Base-by-base conservation (phyloP, 2,888 invertebrate species). In the Drosophila neutralis region DNA sequence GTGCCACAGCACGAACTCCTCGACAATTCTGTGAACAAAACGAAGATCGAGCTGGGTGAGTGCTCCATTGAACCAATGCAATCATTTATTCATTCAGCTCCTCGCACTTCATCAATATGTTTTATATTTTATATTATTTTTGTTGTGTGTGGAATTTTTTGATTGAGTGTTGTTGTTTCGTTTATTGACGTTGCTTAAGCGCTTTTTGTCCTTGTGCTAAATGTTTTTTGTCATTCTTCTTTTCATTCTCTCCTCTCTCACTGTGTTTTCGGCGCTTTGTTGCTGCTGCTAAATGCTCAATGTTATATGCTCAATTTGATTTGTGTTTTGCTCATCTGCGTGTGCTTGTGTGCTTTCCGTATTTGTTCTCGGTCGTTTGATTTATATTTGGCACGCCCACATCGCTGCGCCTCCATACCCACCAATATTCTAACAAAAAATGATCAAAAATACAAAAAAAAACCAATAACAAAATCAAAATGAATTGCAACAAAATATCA, bases 1-100 rank as follows among this genome's bases (percentile, higher is more conserved):
- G 96, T 98, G 71, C 98, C 98, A 61, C 97, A 97, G 82, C 96
- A 97, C 85, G 96, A 96, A 91, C 94, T 98, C 76, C 94, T 98
- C 58, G 98, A 98, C 93, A 97, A 96, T 86, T 97, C 98, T 2
- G 97, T 96, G 21, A 97, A 95, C 76, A 96, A 96, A 92, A 95
- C 95, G 74, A 97, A 97, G 94, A 98, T 97, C 24, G 98, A 98
- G 93, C 94, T 98, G 84, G 92, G 92, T 92, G 75, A 91, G 91
- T 90, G 15, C 45, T 4, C 24, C 15, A 45, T 15, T 45, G 13
- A 45, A 54, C 10, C 10, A n/a, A 13, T 33, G 21, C 10, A 24
- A 24, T 10, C 21, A 35, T 1, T 45, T 18, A 11, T 45, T 24
- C 31, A 11, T 42, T 42, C 31, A 57, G 21, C 42, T 62, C 40